Conservation (phyloP, 1,140 invertebrate species). For the Euwallacea fornicatus region DNA sequence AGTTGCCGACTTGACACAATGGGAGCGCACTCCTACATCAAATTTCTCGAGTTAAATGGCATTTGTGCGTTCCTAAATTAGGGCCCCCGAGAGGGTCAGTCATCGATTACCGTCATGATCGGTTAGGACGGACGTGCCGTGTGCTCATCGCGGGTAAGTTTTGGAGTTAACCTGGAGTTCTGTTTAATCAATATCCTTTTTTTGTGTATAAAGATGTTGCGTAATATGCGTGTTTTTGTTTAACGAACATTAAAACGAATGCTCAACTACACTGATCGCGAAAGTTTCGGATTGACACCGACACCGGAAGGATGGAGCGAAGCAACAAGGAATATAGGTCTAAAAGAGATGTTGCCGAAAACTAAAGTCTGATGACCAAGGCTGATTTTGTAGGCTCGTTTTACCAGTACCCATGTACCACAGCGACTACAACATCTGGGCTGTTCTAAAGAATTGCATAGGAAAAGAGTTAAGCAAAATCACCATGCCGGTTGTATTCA, state of each 20-base stretch:
- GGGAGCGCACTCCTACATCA: too few relatives aligned
- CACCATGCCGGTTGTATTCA: slow-evolving; percentile 96
- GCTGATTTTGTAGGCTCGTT: slow-evolving; percentile 43
- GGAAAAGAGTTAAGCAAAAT: slow-evolving; percentile 97
- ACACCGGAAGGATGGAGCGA: slow-evolving; percentile 40
- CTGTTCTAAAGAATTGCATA: slow-evolving; percentile 90
- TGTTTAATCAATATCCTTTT: background rate
- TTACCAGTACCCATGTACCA: slow-evolving; percentile 86
- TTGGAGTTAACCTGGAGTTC: too few relatives aligned
- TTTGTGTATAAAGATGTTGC: background rate
- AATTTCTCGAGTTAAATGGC: too few relatives aligned
- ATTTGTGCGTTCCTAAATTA: too few relatives aligned
- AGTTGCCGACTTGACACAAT: too few relatives aligned
- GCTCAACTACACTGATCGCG: background rate
- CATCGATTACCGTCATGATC: too few relatives aligned
- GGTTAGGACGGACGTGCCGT: background rate
- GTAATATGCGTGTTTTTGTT: slow-evolving; percentile 1
- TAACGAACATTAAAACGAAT: slow-evolving; percentile 16
- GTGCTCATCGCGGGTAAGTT: too few relatives aligned
- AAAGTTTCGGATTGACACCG: slow-evolving; percentile 10
- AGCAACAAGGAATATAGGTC: slow-evolving; percentile 45
- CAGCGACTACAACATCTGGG: slow-evolving; percentile 92
- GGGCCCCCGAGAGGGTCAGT: too few relatives aligned
- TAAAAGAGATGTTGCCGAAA: background rate
- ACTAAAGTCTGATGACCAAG: background rate